Percentiles rank a stretch among this genome's conserved stretches.
phyloP scores from a whole-genome alignment of 2,113 vertebrate genomes.

The Rhodinocichla rosea region DNA sequence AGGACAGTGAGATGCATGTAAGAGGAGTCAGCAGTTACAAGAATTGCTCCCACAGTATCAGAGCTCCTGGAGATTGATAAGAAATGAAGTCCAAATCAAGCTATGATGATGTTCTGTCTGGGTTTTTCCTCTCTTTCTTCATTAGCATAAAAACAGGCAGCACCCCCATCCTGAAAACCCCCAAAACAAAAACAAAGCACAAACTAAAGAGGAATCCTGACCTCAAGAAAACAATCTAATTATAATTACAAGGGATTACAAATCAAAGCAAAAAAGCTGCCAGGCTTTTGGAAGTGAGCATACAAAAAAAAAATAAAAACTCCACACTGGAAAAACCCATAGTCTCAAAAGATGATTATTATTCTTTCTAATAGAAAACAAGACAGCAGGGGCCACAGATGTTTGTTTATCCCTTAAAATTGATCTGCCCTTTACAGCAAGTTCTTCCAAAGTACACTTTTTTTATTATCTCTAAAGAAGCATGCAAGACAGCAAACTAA shows the following conservation, averaged over 20 bases:
- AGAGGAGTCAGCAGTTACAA: not conserved
- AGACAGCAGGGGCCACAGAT: conserved; percentile 49
- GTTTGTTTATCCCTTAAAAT: conserved; percentile 66
- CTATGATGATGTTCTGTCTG: not conserved
- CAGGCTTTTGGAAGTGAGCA: not conserved
- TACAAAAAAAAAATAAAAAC: conserved; percentile 21
- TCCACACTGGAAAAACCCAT: not conserved
- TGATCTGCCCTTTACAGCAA: conserved; percentile 44
- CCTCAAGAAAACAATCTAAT: not conserved
- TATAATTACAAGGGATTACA: conserved; percentile 21
- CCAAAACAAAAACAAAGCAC: not conserved
- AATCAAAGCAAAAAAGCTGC: not conserved
- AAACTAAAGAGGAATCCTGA: not conserved
- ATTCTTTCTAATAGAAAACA: conserved; percentile 44
- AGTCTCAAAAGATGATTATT: conserved; percentile 5
- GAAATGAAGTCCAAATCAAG: not conserved
- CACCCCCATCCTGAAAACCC: not conserved
- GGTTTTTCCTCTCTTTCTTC: not conserved
- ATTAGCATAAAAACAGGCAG: not conserved
- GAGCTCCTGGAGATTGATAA: not conserved
- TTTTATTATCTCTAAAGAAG: conserved; percentile 35
- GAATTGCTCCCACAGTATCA: not conserved
- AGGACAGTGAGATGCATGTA: not conserved
- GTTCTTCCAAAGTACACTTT: conserved; percentile 32
- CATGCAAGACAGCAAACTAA: not conserved